These are phyloP conservation scores for Limnephilus lunatus DNA, from an alignment of 2,888 invertebrate species.

Conservation along the genomic window DNA sequence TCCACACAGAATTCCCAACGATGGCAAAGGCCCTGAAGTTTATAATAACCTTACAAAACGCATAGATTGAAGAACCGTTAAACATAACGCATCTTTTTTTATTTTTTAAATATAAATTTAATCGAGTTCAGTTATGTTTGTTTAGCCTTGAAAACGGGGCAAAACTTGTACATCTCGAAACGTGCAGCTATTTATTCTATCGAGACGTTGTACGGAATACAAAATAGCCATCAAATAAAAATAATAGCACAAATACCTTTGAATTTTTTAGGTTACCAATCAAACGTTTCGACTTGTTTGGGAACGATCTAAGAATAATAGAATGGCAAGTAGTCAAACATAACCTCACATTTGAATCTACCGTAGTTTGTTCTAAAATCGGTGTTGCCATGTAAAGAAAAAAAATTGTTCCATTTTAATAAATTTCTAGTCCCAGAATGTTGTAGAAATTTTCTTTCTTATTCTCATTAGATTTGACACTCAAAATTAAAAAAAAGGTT, in stretches of 20 bases:
- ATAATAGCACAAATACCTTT: background rate
- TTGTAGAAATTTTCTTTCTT: too few relatives aligned
- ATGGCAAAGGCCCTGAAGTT: too few relatives aligned
- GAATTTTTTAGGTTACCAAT: background rate
- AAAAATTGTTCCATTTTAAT: too few relatives aligned
- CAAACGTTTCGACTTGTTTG: background rate
- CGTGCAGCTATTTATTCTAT: slow-evolving; percentile 8
- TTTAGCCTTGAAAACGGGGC: background rate
- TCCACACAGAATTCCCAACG: too few relatives aligned
- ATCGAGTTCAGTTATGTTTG: background rate
- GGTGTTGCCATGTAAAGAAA: too few relatives aligned
- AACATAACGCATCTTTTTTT: background rate
- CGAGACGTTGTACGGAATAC: background rate
- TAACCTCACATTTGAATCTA: background rate
- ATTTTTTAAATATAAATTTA: background rate
- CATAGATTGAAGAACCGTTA: background rate
- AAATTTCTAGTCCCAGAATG: too few relatives aligned
- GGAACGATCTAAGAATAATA: background rate
- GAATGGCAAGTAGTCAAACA: background rate
- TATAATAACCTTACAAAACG: too few relatives aligned
- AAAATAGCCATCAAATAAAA: background rate
- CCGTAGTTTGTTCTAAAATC: too few relatives aligned
- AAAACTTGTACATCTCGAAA: background rate
- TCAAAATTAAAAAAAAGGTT: too few relatives aligned
- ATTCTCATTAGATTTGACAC: too few relatives aligned